Base-by-base conservation (phyloP, 2,113 vertebrate genomes). In the Gavia stellata region DNA sequence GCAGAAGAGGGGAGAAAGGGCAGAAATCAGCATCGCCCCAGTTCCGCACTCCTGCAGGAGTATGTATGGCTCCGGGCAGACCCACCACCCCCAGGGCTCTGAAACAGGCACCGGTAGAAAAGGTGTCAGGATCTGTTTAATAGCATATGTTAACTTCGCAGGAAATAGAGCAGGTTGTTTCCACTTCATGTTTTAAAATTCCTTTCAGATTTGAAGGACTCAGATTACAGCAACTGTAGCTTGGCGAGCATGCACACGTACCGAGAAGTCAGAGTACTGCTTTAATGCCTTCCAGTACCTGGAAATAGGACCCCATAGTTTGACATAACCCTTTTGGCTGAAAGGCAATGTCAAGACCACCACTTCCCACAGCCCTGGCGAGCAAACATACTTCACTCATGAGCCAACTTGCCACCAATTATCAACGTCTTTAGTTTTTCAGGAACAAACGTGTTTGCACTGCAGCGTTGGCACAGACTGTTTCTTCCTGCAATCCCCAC, bases 31-130 rank as follows among this genome's bases (percentile, higher is more conserved):
- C 26, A 33, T 53, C 58, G 3, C 15, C 4, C 36, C 21, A 3
- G 0, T 14, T 31, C 45, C 12, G 1, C 16, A 2, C 7, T 7
- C 28, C 23, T 3, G 19, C 3, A 8, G 2, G 8, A 3, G 17
- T 3, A n/a, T n/a, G n/a, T n/a, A n/a, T n/a, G 36, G 28, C 38
- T 21, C 34, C 5, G 4, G 1, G 26, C 31, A 17, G 34, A 88
- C 14, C 52, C 73, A 25, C 11, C 2, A 0, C 40, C 24, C 16
- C 1, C 45, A 15, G 25, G 29, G 50, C 36, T 72, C 34, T 14
- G 6, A 26, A 52, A 55, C 34, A 6, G 44, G 36, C 38, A 59
- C 31, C 2, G 0, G 3, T 0, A 45, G 53, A 21, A 63, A 15
- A 73, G 47, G 10, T 9, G 17, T 8, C 47, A 33, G 80, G 31